Evolutionary conservation across 1,140 invertebrate species (phyloP).

Genomic region (Asobara japonica): DNA sequence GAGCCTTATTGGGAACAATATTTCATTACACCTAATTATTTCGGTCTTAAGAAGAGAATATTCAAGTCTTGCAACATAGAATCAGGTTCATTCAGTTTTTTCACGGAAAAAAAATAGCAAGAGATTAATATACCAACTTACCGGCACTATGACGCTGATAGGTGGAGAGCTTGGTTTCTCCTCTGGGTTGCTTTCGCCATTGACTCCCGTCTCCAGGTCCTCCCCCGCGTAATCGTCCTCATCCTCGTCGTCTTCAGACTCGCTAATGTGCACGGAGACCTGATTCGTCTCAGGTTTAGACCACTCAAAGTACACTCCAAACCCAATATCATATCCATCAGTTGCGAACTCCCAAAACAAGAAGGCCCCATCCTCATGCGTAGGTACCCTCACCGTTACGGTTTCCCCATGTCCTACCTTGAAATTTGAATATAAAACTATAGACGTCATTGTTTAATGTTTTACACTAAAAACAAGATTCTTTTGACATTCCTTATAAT

Average conservation of each 20-base stretch:
- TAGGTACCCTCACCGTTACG: slow-evolving; percentile 96
- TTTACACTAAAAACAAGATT: too few relatives aligned
- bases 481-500: too few relatives aligned
- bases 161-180: slow-evolving; percentile 56
- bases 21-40: too few relatives aligned
- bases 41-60: too few relatives aligned
- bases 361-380: slow-evolving; percentile 91
- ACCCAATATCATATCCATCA: slow-evolving; percentile 98
- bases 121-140: slow-evolving; percentile 42
- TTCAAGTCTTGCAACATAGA: too few relatives aligned
- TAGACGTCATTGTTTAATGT: too few relatives aligned
- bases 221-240: slow-evolving; percentile 80
- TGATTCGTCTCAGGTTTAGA: slow-evolving; percentile 85
- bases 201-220: slow-evolving; percentile 64
- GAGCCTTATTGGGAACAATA: too few relatives aligned
- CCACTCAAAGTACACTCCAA: slow-evolving; percentile 99
- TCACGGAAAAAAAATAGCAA: background rate
- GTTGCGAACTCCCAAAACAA: slow-evolving; percentile 99
- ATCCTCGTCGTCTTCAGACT: slow-evolving; percentile 89
- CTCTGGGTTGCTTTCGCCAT: slow-evolving; percentile 49
- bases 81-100: background rate
- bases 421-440: too few relatives aligned
- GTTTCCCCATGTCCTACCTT: slow-evolving; percentile 97
- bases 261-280: slow-evolving; percentile 89
- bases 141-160: slow-evolving; percentile 62